Evolutionary conservation across 2,888 invertebrate species (phyloP), one percentile per base, ranked within the genome.

Genomic region (Glyphotaelius pellucidus): DNA sequence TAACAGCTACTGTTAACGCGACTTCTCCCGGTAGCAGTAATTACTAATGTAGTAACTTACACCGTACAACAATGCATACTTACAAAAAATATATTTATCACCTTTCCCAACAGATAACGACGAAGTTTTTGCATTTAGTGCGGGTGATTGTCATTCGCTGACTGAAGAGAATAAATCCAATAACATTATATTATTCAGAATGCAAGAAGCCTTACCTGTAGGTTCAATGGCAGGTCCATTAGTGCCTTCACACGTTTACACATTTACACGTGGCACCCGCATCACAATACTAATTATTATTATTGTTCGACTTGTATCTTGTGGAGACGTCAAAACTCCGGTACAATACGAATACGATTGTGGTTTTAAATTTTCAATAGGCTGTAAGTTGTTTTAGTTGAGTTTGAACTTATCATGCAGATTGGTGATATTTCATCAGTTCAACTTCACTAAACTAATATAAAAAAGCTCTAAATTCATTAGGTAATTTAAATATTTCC

Each of bases 111-210:
- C 67, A 25, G 67, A 67, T 67, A 67, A 67, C 25, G 67, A n/a
- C n/a, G n/a, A 67, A 9, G 25, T 9, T 9, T 67, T 67, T 67
- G 25, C 32, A 2, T 14, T 31, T 12, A 9, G 81, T 83, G 81
- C 81, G 81, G 81, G 81, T 83, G 81, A 32, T 83, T 83, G 81
- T 31, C 81, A 83, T 83, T 83, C 32, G 19, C 81, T 83, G 32
- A 83, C 32, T 83, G 81, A 83, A 83, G 19, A 31, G 32, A 83
- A 32, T 32, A 32, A 83, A 83, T 25, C 19, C 32, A 25, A 83
- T n/a, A 67, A 25, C 67, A 67, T 67, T 31, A 83, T 15, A 83
- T 83, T 83, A 32, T 19, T 19, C 81, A 32, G 32, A 19, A 19
- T 9, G 81, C 32, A 19, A 32, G 81, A 25, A 83, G 31, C 81